Percentiles rank a stretch among this genome's conserved stretches.
phyloP scores from a whole-genome alignment of 2,797 vertebrate species.

The Morelia viridis region DNA sequence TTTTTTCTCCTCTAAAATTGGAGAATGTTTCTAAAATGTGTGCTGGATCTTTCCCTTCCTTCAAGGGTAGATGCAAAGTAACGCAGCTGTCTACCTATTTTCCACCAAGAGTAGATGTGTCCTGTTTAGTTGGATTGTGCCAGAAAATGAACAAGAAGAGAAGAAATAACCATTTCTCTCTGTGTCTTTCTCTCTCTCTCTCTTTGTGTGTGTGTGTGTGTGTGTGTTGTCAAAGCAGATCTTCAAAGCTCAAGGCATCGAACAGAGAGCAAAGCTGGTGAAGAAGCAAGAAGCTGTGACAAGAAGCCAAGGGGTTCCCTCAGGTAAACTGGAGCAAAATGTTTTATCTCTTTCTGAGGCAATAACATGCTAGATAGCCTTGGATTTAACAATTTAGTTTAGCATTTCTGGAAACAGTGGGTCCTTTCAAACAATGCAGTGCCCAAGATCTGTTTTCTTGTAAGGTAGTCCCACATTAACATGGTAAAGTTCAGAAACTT shows the following conservation, averaged over 20 bases:
- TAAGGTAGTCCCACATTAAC: background rate
- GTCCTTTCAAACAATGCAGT: background rate
- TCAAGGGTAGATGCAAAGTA: background rate
- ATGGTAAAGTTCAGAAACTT: background rate
- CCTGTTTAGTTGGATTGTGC: background rate
- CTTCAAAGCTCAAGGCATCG: constrained; percentile 84
- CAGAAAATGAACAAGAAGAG: background rate
- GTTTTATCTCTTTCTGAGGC: background rate
- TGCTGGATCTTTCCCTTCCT: background rate
- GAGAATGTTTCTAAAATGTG: background rate
- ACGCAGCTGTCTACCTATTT: background rate
- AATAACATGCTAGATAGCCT: background rate
- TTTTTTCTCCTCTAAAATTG: background rate
- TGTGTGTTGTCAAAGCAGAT: constrained; percentile 72
- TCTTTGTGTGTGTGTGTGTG: background rate
- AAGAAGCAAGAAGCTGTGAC: constrained; percentile 88
- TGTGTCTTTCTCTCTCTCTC: background rate
- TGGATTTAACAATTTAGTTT: background rate
- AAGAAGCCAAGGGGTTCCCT: constrained; percentile 88
- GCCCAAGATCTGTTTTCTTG: background rate
- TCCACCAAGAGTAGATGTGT: background rate
- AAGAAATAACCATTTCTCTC: background rate
- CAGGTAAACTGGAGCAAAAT: constrained; percentile 76
- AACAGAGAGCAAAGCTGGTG: constrained; percentile 85
- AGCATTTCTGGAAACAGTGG: background rate